Evolutionary conservation across 2,888 invertebrate genomes (phyloP).

Genomic region (Mamestra brassicae): DNA sequence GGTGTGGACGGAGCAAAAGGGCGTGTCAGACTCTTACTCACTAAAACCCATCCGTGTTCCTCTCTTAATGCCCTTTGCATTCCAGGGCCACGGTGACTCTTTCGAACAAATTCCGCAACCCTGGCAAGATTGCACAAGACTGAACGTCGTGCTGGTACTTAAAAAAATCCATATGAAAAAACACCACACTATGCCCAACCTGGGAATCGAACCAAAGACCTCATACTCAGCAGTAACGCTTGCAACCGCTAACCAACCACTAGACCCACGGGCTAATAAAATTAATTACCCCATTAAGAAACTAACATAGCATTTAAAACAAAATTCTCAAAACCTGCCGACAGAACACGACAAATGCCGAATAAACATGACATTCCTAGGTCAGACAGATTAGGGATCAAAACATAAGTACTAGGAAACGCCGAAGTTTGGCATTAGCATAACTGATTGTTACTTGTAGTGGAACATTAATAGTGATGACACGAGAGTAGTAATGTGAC

Average conservation of each 20-base stretch:
- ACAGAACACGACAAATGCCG: background rate
- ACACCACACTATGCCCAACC: background rate
- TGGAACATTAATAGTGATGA: conserved; percentile 31
- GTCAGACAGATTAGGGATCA: conserved; percentile 41
- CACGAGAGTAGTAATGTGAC: conserved; percentile 35
- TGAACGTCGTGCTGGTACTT: no score
- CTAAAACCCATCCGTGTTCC: no score
- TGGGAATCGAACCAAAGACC: background rate
- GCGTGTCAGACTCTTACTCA: no score
- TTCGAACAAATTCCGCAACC: no score
- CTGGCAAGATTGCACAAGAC: no score
- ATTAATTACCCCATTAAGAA: conserved; percentile 22
- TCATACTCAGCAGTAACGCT: background rate
- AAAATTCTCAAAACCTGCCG: conserved; percentile 12
- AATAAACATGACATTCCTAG: conserved; percentile 43
- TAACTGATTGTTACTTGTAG: conserved; percentile 57
- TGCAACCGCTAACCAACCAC: no score
- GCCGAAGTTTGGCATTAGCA: conserved; percentile 50
- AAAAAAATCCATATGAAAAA: no score
- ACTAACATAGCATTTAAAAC: background rate
- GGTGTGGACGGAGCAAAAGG: no score
- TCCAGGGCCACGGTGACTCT: no score
- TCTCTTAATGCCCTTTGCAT: no score
- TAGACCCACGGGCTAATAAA: background rate
- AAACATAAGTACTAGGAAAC: conserved; percentile 49